phyloP scores from a whole-genome alignment of 2,113 vertebrate genomes.

The Myodes glareolus region DNA sequence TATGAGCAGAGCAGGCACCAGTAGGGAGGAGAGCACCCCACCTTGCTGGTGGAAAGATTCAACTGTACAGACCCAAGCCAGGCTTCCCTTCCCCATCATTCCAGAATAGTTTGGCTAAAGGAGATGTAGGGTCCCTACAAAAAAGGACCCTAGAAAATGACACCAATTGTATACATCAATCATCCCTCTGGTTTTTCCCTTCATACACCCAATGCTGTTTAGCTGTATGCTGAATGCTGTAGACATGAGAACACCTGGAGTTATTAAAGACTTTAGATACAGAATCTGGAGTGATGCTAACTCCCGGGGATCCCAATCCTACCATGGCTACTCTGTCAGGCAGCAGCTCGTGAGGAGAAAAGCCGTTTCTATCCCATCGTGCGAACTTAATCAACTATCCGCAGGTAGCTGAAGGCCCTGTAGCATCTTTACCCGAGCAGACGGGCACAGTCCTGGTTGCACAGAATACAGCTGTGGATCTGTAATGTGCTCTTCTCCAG shows the following conservation, averaged over 20 bases:
- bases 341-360: accelerated
- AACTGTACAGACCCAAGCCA: background rate
- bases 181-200: background rate
- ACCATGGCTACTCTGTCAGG: background rate
- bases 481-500: background rate
- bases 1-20: background rate
- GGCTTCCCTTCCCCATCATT: background rate
- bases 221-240: background rate
- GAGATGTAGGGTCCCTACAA: background rate
- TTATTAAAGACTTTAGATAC: background rate
- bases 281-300: background rate
- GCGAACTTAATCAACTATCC: background rate
- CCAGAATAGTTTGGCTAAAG: background rate
- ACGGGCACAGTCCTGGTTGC: background rate
- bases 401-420: background rate
- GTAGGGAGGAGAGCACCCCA: background rate
- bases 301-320: background rate
- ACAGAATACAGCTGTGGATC: background rate
- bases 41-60: background rate
- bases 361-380: background rate
- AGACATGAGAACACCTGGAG: background rate
- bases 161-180: background rate
- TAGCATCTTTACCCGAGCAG: background rate
- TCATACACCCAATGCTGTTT: background rate
- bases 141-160: background rate